Conservation (phyloP, 2,797 vertebrate genomes). For the Discoglossus pictus region DNA sequence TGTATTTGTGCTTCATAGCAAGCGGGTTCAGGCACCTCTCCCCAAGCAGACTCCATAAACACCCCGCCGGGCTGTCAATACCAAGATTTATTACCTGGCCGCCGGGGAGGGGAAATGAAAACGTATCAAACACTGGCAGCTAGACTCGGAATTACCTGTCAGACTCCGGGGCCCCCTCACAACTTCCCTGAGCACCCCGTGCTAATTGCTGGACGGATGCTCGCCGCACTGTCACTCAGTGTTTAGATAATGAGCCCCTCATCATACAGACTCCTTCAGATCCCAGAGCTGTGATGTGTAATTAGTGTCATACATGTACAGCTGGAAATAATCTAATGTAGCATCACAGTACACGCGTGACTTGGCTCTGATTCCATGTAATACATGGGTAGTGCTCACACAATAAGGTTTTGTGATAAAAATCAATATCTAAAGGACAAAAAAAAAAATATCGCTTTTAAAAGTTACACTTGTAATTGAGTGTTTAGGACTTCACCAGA, state of each 20-base stretch:
- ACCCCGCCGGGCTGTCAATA: slow-evolving; percentile 69
- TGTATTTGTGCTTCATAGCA: slow-evolving; percentile 50
- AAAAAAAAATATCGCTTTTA: too few relatives aligned
- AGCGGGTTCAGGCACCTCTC: slow-evolving; percentile 35
- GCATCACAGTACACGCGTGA: too few relatives aligned
- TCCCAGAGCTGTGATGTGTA: too few relatives aligned
- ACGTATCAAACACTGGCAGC: slow-evolving; percentile 59
- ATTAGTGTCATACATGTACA: too few relatives aligned
- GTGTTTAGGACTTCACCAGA: too few relatives aligned
- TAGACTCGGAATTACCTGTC: slow-evolving; percentile 64
- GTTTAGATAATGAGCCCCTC: slow-evolving; percentile 49
- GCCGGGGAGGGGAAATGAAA: slow-evolving; percentile 62
- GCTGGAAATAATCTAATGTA: too few relatives aligned
- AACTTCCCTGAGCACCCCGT: slow-evolving; percentile 34
- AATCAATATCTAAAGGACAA: too few relatives aligned
- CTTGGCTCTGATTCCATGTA: too few relatives aligned
- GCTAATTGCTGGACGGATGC: slow-evolving; percentile 59
- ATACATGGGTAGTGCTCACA: too few relatives aligned
- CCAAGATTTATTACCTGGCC: slow-evolving; percentile 77
- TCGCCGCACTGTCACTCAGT: slow-evolving; percentile 6
- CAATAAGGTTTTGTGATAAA: too few relatives aligned
- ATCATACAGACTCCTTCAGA: too few relatives aligned
- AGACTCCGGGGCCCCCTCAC: slow-evolving; percentile 53
- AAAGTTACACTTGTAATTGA: too few relatives aligned
- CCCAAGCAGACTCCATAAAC: slow-evolving; percentile 32